Evolutionary conservation across 2,113 vertebrate genomes (phyloP).

Genomic region (Pipra filicauda): DNA sequence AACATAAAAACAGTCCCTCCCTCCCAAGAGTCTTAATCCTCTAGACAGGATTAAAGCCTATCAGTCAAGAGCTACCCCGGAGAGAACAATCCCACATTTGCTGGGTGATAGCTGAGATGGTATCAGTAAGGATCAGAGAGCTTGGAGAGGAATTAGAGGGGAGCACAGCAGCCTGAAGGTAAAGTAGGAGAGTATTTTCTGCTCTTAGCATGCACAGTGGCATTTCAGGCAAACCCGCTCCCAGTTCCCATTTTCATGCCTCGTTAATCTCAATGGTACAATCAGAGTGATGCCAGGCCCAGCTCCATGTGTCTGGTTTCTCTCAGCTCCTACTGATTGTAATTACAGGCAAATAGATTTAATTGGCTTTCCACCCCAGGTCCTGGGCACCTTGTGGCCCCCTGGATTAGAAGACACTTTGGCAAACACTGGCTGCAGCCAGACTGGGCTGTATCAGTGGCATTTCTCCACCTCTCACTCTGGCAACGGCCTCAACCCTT

Average conservation of each 20-base stretch:
- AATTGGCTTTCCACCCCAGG: neutral
- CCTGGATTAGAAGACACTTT: neutral
- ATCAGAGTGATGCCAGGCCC: neutral
- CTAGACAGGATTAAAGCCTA: conserved; percentile 15
- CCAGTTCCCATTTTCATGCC: neutral
- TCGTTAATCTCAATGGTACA: neutral
- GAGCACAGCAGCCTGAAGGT: neutral
- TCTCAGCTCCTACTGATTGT: neutral
- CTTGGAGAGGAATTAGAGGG: neutral
- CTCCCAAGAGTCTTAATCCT: neutral
- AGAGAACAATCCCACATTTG: neutral
- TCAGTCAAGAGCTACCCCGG: neutral
- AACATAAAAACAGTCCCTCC: neutral
- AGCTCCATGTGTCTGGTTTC: neutral
- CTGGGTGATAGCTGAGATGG: neutral
- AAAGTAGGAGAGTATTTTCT: neutral
- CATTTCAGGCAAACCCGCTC: neutral
- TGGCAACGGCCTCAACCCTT: neutral
- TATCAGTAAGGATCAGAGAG: neutral
- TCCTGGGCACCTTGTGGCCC: rapidly evolving
- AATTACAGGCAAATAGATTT: neutral
- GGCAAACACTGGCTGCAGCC: neutral
- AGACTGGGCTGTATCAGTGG: no score
- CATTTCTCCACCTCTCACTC: neutral
- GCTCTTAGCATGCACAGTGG: neutral